Base-by-base conservation (phyloP, 2,797 vertebrate genomes). In the Danio choprae region DNA sequence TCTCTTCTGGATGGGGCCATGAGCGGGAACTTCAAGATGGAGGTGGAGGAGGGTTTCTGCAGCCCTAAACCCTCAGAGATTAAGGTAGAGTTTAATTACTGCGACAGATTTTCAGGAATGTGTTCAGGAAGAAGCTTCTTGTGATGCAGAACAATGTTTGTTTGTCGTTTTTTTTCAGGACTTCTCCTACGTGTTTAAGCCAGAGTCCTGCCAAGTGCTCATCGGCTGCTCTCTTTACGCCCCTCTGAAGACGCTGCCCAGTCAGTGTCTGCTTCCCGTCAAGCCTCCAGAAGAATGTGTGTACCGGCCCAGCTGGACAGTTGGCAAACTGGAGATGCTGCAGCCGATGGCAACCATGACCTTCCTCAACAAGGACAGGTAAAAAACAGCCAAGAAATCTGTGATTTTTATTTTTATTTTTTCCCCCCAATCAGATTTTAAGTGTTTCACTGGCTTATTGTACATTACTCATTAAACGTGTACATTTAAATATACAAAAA, bases 201-300 rank as follows among this genome's bases (percentile, higher is more conserved):
- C 96, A 0, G 97, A 98, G 89, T 94, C 95, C 81, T 96, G 94
- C 89, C 97, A 98, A 89, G 91, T 95, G 8, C 94, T 98, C 56
- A 94, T 98, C 76, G 97, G 98, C 70, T 98, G 97, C 92, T 97
- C 98, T 86, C 97, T 98, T 94, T 99, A 98, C 73, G 98, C 98
- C n/a, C 97, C 97, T 46, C 90, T 99, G 84, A 99, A 97, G 94
- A 94, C 89, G 0, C 91, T 98, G 81, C 98, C 98, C 84, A 99
- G 97, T 89, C 98, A 99, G 87, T 98, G 95, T 93, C 92, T 98
- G 86, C 95, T 94, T 29, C 94, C 95, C 58, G 85, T 98, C 88
- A 99, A 97, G 84, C 87, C 98, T 84, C 95, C 96, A 0, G 97
- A 98, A 84, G 97, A 99, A 18, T 98, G 96, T 88, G 84, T 96